phyloP scores from a whole-genome alignment of 2,888 invertebrate species.

The Eupithecia centaureata region DNA sequence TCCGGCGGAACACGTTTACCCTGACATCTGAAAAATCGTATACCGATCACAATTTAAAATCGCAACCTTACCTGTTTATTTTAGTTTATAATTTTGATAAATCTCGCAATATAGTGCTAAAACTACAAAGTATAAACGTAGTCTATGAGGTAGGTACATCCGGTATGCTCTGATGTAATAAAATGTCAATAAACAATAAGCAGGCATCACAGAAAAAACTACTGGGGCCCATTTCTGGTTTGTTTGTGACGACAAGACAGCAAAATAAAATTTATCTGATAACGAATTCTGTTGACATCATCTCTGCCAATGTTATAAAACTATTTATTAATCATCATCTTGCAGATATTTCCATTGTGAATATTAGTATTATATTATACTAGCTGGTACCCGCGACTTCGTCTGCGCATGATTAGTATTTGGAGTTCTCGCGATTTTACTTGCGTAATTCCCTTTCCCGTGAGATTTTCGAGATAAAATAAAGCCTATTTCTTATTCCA shows the following conservation, averaged over 20 bases:
- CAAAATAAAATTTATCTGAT: slow-evolving; percentile 32
- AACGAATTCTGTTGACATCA: slow-evolving; percentile 36
- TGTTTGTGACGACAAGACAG: slow-evolving; percentile 34
- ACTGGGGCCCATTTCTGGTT: slow-evolving; percentile 48
- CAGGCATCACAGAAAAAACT: slow-evolving; percentile 19
- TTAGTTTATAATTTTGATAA: neutral
- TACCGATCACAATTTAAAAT: neutral
- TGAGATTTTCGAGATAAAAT: too few relatives aligned
- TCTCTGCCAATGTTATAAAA: neutral
- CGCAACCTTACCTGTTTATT: neutral
- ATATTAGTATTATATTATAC: too few relatives aligned
- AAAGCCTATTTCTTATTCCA: too few relatives aligned
- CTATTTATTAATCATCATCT: neutral
- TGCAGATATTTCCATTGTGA: slow-evolving; percentile 1
- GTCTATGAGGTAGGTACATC: slow-evolving; percentile 53
- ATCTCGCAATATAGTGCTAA: neutral
- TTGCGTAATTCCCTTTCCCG: too few relatives aligned
- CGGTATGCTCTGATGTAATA: slow-evolving; percentile 70
- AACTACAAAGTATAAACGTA: neutral
- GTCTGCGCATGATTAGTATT: too few relatives aligned
- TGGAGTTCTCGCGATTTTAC: too few relatives aligned
- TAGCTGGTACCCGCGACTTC: too few relatives aligned
- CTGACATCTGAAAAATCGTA: neutral
- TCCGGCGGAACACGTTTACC: neutral
- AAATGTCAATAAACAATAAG: slow-evolving; percentile 60